A percentile compares a stretch with the other conserved stretches of the same genome.
Evolutionary conservation across 1,140 invertebrate genomes (phyloP).

Genomic region (Neoseiulus cucumeris): DNA sequence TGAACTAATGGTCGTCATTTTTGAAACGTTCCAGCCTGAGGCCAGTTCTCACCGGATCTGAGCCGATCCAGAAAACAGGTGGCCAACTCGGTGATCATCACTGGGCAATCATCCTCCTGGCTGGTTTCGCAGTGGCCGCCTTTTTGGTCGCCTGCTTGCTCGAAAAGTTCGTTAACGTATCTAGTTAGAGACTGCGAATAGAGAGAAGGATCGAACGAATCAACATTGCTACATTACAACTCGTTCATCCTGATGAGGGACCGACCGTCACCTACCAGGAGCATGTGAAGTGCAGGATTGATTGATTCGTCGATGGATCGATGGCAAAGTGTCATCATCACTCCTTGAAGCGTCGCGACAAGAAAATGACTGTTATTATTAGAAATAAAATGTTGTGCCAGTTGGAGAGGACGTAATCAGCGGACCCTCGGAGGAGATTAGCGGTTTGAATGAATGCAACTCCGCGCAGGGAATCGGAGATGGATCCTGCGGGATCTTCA

Average conservation of each 20-base stretch:
- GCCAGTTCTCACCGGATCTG: neutral
- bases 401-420: neutral
- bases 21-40: slow-evolving; percentile 13
- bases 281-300: neutral
- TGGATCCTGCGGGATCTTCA: neutral
- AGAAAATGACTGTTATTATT: neutral
- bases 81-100: slow-evolving; percentile 39
- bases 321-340: neutral
- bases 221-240: neutral
- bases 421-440: neutral
- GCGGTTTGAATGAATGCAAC: neutral
- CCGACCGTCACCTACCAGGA: neutral
- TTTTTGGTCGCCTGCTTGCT: slow-evolving; percentile 39
- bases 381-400: neutral
- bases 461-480: neutral
- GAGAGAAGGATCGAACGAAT: neutral
- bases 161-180: slow-evolving; percentile 28
- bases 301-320: neutral
- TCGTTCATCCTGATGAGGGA: neutral
- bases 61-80: neutral
- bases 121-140: slow-evolving; percentile 39
- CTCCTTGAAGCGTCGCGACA: neutral
- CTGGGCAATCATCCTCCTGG: slow-evolving; percentile 39
- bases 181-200: neutral
- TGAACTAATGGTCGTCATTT: neutral